Percentiles rank a stretch among this genome's conserved stretches.
Evolutionary conservation across 1,140 invertebrate species (phyloP).

Genomic region (Heliothis virescens): DNA sequence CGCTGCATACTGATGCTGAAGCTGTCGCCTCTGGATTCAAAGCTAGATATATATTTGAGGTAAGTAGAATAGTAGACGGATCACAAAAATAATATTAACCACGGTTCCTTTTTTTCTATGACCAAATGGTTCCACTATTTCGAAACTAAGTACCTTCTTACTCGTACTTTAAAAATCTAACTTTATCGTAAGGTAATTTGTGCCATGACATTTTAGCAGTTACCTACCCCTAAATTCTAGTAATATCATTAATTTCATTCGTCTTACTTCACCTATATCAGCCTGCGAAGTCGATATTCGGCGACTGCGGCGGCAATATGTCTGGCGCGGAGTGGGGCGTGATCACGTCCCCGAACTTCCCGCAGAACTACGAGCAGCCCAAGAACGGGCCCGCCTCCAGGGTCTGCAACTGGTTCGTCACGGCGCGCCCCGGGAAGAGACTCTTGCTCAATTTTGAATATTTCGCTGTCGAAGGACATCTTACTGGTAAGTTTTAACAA

Average conservation of each 20-base stretch:
- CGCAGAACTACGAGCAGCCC: slow-evolving; percentile 93
- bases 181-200: neutral
- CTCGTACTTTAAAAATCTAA: neutral
- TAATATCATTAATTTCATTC: neutral
- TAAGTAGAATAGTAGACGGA: too few relatives aligned
- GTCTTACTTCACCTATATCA: slow-evolving; percentile 74
- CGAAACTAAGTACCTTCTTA: too few relatives aligned
- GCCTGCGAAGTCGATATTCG: slow-evolving; percentile 93
- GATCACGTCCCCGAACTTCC: slow-evolving; percentile 96
- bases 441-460: slow-evolving; percentile 95
- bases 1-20: slow-evolving; percentile 93
- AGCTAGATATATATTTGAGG: slow-evolving; percentile 95
- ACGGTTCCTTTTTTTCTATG: too few relatives aligned
- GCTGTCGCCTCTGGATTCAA: slow-evolving; percentile 96
- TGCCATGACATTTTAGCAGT: neutral
- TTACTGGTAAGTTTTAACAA: slow-evolving; percentile 87
- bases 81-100: too few relatives aligned
- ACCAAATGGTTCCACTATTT: too few relatives aligned
- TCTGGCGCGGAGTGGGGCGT: slow-evolving; percentile 93
- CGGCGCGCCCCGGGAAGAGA: slow-evolving; percentile 92
- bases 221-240: too few relatives aligned
- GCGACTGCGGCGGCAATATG: slow-evolving; percentile 97
- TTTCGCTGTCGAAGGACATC: slow-evolving; percentile 96
- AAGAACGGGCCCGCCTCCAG: slow-evolving; percentile 91
- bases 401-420: slow-evolving; percentile 97